These are phyloP conservation scores for Teleiodes luculella DNA, from an alignment of 2,888 invertebrate genomes.

Conservation along the genomic window DNA sequence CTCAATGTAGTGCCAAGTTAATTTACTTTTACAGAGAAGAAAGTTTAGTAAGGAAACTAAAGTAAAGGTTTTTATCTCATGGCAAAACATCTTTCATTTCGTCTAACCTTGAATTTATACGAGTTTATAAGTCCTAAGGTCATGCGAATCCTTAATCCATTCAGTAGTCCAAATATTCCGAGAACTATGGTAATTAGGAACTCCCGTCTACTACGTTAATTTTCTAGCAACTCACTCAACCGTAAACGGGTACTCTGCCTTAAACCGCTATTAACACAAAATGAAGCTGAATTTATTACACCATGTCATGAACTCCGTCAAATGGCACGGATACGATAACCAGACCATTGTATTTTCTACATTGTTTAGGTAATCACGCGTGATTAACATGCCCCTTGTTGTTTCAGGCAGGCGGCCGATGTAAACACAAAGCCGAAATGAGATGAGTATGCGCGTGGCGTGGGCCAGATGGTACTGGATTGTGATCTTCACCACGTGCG, in stretches of 20 bases:
- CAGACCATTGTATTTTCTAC: constrained; percentile 37
- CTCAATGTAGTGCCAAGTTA: too few relatives aligned
- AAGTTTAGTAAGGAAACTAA: too few relatives aligned
- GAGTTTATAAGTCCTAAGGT: not conserved
- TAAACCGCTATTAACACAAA: constrained; percentile 13
- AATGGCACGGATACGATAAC: constrained; percentile 22
- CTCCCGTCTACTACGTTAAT: constrained; percentile 10
- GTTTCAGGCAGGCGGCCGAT: constrained; percentile 73
- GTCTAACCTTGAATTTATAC: not conserved
- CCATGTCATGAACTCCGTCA: constrained; percentile 12
- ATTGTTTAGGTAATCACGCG: constrained; percentile 50
- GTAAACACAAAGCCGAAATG: constrained; percentile 73
- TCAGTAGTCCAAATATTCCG: constrained; percentile 1
- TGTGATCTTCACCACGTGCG: constrained; percentile 72
- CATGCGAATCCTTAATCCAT: too few relatives aligned
- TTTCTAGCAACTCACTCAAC: constrained; percentile 12
- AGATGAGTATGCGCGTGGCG: constrained; percentile 78
- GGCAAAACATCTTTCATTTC: too few relatives aligned
- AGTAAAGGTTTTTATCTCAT: too few relatives aligned
- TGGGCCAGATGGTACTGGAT: constrained; percentile 77
- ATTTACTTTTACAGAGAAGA: too few relatives aligned
- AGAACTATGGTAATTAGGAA: constrained; percentile 11
- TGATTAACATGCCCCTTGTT: constrained; percentile 55
- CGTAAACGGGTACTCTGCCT: constrained; percentile 10
- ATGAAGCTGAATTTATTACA: constrained; percentile 16